Evolutionary conservation across 2,113 vertebrate species (phyloP).

Genomic region (Micronycteris hirsuta): DNA sequence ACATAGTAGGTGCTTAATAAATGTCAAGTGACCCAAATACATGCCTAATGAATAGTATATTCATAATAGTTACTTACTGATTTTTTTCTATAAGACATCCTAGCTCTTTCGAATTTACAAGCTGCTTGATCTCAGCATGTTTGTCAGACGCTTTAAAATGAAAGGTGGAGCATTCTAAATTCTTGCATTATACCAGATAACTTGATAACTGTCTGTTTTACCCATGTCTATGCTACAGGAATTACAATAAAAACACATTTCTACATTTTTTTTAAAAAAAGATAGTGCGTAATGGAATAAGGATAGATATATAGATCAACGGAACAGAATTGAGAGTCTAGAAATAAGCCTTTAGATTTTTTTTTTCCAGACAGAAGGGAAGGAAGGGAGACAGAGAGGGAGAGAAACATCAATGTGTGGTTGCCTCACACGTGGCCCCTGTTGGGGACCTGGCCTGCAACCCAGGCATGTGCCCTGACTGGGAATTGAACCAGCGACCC

Average conservation of each 20-base stretch:
- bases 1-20: slow-evolving; percentile 14
- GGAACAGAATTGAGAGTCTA: not conserved
- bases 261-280: not conserved
- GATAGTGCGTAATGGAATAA: not conserved
- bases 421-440: too few relatives aligned
- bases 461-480: too few relatives aligned
- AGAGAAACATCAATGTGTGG: too few relatives aligned
- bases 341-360: not conserved
- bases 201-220: not conserved
- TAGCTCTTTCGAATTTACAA: slow-evolving; percentile 10
- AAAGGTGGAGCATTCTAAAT: not conserved
- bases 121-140: not conserved
- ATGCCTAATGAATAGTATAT: not conserved
- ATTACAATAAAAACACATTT: not conserved
- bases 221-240: not conserved
- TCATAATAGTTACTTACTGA: not conserved
- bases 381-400: too few relatives aligned
- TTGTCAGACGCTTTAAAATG: not conserved
- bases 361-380: too few relatives aligned
- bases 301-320: not conserved
- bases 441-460: too few relatives aligned
- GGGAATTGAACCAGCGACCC: too few relatives aligned
- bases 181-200: not conserved
- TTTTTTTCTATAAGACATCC: not conserved
- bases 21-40: not conserved